These are phyloP conservation scores for Clinocottus analis DNA, from an alignment of 2,113 vertebrate species.

Conservation along the genomic window DNA sequence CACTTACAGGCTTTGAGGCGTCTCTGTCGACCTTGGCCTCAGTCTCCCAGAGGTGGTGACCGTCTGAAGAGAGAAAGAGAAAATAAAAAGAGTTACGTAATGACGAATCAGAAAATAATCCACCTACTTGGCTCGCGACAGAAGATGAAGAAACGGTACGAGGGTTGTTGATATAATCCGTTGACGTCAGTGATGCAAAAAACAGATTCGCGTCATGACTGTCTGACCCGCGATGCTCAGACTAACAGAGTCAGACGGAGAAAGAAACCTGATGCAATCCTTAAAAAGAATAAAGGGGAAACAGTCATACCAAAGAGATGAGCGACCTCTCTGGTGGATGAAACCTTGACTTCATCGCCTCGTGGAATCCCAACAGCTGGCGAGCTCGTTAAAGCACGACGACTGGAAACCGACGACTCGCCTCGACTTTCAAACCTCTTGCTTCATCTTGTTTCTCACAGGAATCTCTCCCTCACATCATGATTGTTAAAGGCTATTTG, in stretches of 20 bases:
- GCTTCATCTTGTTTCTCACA: conserved; percentile 27
- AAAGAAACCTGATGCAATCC: conserved; percentile 71
- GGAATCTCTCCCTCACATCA: conserved; percentile 54
- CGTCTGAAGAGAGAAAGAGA: conserved; percentile 84
- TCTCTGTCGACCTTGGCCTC: conserved; percentile 95
- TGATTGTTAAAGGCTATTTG: conserved; percentile 38
- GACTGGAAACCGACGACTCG: conserved; percentile 62
- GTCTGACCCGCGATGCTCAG: conserved; percentile 70
- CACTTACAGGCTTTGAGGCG: conserved; percentile 91
- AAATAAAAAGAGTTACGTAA: not conserved
- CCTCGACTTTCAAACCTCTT: conserved; percentile 1
- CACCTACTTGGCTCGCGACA: conserved; percentile 32
- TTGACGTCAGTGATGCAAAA: conserved; percentile 61
- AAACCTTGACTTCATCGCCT: conserved; percentile 70
- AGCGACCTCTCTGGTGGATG: conserved; percentile 66
- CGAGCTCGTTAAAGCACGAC: conserved; percentile 59
- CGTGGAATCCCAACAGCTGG: conserved; percentile 77
- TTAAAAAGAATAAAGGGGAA: not conserved
- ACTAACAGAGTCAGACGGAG: conserved; percentile 40
- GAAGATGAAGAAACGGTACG: conserved; percentile 44
- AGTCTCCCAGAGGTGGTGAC: conserved; percentile 97
- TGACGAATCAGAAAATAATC: conserved; percentile 19
- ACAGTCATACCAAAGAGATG: conserved; percentile 71
- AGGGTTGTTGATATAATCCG: conserved; percentile 53
- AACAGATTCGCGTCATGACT: conserved; percentile 57